A percentile compares a stretch with the other conserved stretches of the same genome.
Evolutionary conservation across 2,888 invertebrate species (phyloP).

Genomic region (Erebia ligea): DNA sequence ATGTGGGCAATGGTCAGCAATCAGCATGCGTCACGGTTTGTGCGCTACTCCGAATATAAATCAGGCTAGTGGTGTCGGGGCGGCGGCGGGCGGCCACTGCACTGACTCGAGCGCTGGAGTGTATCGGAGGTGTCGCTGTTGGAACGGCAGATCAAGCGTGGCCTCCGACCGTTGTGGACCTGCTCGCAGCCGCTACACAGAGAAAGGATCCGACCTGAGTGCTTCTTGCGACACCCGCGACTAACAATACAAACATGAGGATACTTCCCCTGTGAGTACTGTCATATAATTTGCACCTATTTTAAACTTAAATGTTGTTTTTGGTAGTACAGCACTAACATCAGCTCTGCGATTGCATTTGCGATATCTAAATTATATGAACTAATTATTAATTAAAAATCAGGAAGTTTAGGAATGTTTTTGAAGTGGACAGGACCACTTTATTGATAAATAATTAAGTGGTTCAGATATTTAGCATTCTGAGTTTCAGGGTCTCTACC

Average conservation of each 20-base stretch:
- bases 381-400: background rate
- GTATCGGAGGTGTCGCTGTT: constrained; percentile 57
- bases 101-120: constrained; percentile 48
- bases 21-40: constrained; percentile 53
- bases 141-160: constrained; percentile 70
- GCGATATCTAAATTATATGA: constrained; percentile 55
- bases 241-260: constrained; percentile 62
- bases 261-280: constrained; percentile 72
- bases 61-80: constrained; percentile 57
- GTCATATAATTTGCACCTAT: constrained; percentile 22
- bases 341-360: constrained; percentile 70
- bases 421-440: background rate
- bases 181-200: constrained; percentile 62
- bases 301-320: background rate
- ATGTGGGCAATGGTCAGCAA: constrained; percentile 58
- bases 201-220: constrained; percentile 66
- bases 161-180: constrained; percentile 73
- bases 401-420: background rate
- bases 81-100: constrained; percentile 49
- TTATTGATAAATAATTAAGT: background rate
- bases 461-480: background rate
- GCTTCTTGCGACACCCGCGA: constrained; percentile 55
- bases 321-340: constrained; percentile 7
- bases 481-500: constrained; percentile 26
- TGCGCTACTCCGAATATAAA: constrained; percentile 61